Conservation (phyloP, 2,888 invertebrate genomes). For the Tinea trinotella region DNA sequence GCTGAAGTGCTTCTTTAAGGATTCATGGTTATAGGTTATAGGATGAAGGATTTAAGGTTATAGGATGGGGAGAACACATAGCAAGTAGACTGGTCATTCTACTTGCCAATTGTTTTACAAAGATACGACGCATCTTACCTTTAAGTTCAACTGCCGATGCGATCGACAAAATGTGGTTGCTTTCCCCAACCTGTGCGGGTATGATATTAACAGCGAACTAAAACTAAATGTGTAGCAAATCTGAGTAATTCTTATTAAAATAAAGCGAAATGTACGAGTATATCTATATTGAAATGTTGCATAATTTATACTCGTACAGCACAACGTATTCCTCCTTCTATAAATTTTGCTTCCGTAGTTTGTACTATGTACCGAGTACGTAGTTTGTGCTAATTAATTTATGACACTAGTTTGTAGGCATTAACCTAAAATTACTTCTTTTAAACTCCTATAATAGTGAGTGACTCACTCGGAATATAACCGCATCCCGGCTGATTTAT, state of each 20-base stretch:
- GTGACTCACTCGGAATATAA: too few relatives aligned
- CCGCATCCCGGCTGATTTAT: too few relatives aligned
- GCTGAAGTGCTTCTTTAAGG: too few relatives aligned
- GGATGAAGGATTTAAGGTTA: too few relatives aligned
- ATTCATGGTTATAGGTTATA: too few relatives aligned
- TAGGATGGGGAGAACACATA: too few relatives aligned
- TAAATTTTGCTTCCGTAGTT: slow-evolving; percentile 2
- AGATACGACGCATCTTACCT: neutral
- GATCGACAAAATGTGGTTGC: too few relatives aligned
- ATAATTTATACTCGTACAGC: neutral
- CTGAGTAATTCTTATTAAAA: neutral
- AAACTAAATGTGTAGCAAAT: neutral
- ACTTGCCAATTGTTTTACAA: neutral
- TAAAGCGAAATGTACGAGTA: slow-evolving; percentile 2
- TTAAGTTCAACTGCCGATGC: too few relatives aligned
- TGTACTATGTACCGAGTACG: neutral
- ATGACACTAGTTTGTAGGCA: neutral
- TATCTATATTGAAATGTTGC: slow-evolving; percentile 1
- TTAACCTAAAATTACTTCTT: too few relatives aligned
- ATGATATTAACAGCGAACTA: neutral
- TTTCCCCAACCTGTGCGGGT: too few relatives aligned
- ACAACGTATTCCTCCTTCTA: neutral
- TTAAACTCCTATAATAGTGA: too few relatives aligned
- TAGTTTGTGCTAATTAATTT: neutral
- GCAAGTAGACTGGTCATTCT: neutral